phyloP scores from a whole-genome alignment of 2,888 invertebrate genomes.

The Hirudinaria manillensis region DNA sequence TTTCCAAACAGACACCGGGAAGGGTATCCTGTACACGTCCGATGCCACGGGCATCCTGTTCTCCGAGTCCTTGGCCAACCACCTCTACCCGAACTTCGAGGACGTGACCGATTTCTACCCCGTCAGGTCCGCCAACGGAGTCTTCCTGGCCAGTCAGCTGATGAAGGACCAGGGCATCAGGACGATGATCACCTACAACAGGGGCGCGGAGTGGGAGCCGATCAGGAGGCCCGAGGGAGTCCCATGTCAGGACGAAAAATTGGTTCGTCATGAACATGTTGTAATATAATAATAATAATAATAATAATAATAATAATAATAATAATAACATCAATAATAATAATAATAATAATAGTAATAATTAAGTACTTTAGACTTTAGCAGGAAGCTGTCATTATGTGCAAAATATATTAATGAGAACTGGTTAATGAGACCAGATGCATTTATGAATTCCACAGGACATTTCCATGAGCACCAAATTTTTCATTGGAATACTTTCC shows the following conservation, averaged over 20 bases:
- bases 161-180: conserved; percentile 48
- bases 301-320: background rate
- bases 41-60: conserved; percentile 49
- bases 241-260: conserved; percentile 45
- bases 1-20: conserved; percentile 47
- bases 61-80: conserved; percentile 48
- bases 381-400: no score
- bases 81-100: conserved; percentile 51
- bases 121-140: conserved; percentile 45
- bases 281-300: background rate
- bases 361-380: no score
- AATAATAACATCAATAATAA: background rate
- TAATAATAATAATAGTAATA: no score
- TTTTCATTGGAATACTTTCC: no score
- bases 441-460: no score
- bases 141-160: conserved; percentile 51
- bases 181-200: conserved; percentile 50
- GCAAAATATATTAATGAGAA: no score
- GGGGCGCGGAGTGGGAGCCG: conserved; percentile 50
- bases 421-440: no score
- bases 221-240: conserved; percentile 44
- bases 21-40: conserved; percentile 52
- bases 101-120: conserved; percentile 52
- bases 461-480: no score
- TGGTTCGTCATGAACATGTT: no score